These are phyloP conservation scores for Anguilla marmorata DNA, from an alignment of 2,797 vertebrate species.

Conservation along the genomic window DNA sequence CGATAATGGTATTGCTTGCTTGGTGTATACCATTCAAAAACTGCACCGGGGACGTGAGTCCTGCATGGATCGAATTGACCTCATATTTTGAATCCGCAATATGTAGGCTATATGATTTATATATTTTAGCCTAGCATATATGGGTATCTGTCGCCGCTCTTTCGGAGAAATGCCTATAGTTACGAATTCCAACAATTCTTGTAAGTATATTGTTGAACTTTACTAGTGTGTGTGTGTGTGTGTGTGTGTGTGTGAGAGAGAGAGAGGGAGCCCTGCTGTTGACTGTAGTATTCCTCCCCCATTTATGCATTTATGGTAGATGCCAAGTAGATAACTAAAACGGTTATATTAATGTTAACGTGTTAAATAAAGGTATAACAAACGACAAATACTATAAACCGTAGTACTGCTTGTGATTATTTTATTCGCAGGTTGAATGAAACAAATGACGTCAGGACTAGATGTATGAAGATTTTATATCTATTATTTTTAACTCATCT, in stretches of 20 bases:
- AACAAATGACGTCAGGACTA: neutral
- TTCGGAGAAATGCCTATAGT: neutral
- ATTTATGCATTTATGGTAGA: neutral
- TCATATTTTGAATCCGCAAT: neutral
- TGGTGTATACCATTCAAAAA: neutral
- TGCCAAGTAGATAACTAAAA: neutral
- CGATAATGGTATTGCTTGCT: constrained; percentile 18
- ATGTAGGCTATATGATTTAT: neutral
- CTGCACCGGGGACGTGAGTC: neutral
- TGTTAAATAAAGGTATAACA: neutral
- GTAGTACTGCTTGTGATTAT: neutral
- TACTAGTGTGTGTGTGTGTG: constrained; percentile 1
- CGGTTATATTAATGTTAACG: neutral
- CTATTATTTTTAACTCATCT: no score
- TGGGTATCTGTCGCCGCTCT: neutral
- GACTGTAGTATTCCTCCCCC: neutral
- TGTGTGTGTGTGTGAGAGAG: neutral
- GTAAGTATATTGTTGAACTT: neutral
- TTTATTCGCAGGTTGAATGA: neutral
- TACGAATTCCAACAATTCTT: neutral
- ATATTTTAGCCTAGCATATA: neutral
- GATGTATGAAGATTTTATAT: neutral
- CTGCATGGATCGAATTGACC: neutral
- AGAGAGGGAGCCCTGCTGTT: neutral
- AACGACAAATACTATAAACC: neutral